These are phyloP conservation scores for Physeter macrocephalus DNA, from an alignment of 2,113 vertebrate genomes.

Conservation along the genomic window DNA sequence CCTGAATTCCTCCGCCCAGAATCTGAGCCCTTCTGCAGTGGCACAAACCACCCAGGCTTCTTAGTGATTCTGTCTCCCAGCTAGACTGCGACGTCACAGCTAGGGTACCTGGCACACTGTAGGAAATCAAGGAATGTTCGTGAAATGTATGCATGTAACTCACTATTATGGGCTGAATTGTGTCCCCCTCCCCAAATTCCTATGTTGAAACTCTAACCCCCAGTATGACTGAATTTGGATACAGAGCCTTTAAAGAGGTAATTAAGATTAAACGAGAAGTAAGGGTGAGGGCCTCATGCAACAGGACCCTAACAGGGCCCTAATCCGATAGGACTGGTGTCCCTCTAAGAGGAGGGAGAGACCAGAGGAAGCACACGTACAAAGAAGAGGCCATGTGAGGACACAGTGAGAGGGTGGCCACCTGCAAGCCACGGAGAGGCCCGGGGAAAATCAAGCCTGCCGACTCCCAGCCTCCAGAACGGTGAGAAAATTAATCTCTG, in stretches of 20 bases:
- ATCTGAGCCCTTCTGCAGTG: fast-evolving
- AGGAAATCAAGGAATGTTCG: neutral
- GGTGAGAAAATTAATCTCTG: neutral
- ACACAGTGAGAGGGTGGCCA: neutral
- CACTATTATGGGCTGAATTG: neutral
- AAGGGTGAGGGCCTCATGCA: neutral
- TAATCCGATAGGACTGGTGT: neutral
- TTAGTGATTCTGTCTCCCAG: neutral
- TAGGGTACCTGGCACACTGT: neutral
- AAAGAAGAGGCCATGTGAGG: neutral
- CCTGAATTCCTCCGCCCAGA: neutral
- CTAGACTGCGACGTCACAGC: too few species aligned
- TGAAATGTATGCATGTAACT: neutral
- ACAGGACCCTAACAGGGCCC: neutral
- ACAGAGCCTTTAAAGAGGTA: neutral
- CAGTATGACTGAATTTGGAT: neutral
- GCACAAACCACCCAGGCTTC: neutral
- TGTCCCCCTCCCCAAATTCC: neutral
- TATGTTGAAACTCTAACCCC: neutral
- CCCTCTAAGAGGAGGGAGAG: neutral
- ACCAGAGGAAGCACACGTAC: fast-evolving
- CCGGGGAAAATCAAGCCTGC: neutral
- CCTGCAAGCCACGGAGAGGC: neutral
- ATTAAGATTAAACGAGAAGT: neutral
- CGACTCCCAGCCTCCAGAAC: neutral